These are phyloP conservation scores for Zeuzera pyrina DNA, from an alignment of 2,888 invertebrate species.

Conservation along the genomic window DNA sequence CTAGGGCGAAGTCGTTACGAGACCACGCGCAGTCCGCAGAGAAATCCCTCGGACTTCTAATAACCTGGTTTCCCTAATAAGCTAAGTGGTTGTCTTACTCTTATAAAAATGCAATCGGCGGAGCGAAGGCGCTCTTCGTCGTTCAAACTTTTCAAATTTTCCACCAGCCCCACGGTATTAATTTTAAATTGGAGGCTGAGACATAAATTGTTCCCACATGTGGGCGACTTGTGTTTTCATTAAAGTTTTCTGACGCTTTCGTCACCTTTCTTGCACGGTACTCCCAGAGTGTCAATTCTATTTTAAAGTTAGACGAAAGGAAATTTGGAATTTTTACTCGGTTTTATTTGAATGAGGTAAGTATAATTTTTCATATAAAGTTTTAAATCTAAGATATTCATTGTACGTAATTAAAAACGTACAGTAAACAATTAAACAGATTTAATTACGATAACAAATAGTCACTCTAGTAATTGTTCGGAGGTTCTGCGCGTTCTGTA, in stretches of 20 bases:
- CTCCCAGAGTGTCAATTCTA: too few species aligned
- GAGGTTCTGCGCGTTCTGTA: too few species aligned
- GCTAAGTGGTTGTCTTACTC: slow-evolving; percentile 65
- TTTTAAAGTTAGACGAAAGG: too few species aligned
- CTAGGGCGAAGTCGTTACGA: slow-evolving; percentile 44
- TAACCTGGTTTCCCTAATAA: slow-evolving; percentile 64
- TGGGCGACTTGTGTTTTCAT: slow-evolving; percentile 39
- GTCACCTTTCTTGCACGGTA: slow-evolving; percentile 23
- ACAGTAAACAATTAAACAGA: slow-evolving; percentile 17
- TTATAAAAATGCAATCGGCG: slow-evolving; percentile 67
- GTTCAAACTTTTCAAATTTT: slow-evolving; percentile 71
- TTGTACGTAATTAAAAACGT: slow-evolving; percentile 10
- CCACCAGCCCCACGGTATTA: slow-evolving; percentile 56
- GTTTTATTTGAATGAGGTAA: too few species aligned
- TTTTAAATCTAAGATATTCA: not conserved
- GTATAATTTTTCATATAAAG: too few species aligned
- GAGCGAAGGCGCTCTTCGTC: slow-evolving; percentile 49
- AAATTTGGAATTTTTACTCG: too few species aligned
- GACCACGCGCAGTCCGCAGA: slow-evolving; percentile 44
- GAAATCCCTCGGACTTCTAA: slow-evolving; percentile 56
- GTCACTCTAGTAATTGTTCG: slow-evolving; percentile 22
- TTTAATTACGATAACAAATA: slow-evolving; percentile 30
- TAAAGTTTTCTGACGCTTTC: slow-evolving; percentile 36
- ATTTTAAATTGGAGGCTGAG: slow-evolving; percentile 60
- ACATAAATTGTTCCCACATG: slow-evolving; percentile 54